Conservation (phyloP, 2,797 vertebrate genomes). For the Sebastes glaucus region DNA sequence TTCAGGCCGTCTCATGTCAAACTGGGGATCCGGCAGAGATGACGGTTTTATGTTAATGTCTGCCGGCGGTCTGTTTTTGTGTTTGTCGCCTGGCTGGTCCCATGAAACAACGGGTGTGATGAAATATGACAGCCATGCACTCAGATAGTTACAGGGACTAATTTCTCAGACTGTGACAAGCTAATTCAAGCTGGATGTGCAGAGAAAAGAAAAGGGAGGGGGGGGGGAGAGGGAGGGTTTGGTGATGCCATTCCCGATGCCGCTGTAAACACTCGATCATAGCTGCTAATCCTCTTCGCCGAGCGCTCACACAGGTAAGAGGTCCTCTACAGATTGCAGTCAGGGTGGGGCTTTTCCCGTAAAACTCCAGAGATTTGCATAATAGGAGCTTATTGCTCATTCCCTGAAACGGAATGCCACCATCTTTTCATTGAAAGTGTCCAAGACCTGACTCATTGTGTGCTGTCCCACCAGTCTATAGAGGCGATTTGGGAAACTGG, state of each 20-base stretch:
- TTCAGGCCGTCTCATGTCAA: conserved; percentile 54
- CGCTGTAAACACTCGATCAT: conserved; percentile 29
- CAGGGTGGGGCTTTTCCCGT: conserved; percentile 35
- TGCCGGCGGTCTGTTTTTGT: conserved; percentile 25
- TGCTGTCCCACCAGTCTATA: conserved; percentile 37
- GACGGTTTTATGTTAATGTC: conserved; percentile 45
- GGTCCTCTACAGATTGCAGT: conserved; percentile 22
- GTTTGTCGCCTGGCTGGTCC: conserved; percentile 24
- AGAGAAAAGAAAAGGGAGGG: conserved; percentile 6
- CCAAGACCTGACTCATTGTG: conserved; percentile 62
- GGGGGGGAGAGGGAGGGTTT: background rate
- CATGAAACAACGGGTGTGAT: conserved; percentile 42
- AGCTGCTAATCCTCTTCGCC: conserved; percentile 48
- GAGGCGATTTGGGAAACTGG: conserved; percentile 47
- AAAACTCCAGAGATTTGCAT: conserved; percentile 64
- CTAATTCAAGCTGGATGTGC: conserved; percentile 47
- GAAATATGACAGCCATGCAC: conserved; percentile 60
- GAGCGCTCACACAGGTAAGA: conserved; percentile 47
- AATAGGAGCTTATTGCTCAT: conserved; percentile 46
- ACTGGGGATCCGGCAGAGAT: conserved; percentile 43
- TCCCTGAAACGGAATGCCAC: conserved; percentile 44
- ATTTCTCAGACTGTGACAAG: conserved; percentile 61
- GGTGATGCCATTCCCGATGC: conserved; percentile 22
- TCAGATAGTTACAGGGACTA: conserved; percentile 51
- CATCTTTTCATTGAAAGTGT: conserved; percentile 43